Evolutionary conservation across 2,797 vertebrate genomes (phyloP).

Genomic region (Serranus cabrilla): DNA sequence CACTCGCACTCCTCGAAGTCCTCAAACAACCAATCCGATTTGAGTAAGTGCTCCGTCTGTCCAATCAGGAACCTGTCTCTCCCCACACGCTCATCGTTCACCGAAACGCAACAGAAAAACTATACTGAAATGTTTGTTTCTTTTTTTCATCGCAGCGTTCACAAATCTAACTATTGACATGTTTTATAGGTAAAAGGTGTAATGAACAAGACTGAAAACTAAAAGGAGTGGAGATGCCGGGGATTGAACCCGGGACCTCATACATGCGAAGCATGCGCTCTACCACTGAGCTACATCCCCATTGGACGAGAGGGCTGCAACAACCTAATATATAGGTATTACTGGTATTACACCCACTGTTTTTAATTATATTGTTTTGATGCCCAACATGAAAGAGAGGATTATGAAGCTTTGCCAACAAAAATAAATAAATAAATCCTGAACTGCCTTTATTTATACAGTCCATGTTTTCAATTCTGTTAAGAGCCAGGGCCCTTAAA

Average conservation of each 20-base stretch:
- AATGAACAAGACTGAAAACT: neutral
- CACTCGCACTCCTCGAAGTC: conserved; percentile 15
- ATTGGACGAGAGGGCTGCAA: neutral
- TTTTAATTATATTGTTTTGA: too few species aligned
- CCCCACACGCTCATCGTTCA: too few species aligned
- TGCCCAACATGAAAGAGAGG: too few species aligned
- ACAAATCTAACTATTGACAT: fast-evolving
- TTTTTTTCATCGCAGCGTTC: fast-evolving
- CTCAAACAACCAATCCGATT: conserved; percentile 58
- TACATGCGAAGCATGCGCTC: conserved; percentile 89
- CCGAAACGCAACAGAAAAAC: fast-evolving
- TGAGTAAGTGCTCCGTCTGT: neutral
- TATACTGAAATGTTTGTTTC: fast-evolving
- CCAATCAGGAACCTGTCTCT: conserved; percentile 49
- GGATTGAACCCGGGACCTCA: conserved; percentile 89
- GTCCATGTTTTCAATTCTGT: neutral
- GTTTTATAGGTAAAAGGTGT: neutral
- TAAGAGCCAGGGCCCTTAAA: too few species aligned
- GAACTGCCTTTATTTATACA: too few species aligned
- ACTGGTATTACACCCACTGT: too few species aligned
- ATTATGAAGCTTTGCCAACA: too few species aligned
- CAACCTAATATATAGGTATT: too few species aligned
- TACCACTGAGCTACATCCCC: conserved; percentile 90
- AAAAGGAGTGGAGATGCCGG: conserved; percentile 82
- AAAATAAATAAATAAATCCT: too few species aligned